Base-by-base conservation (phyloP, 2,113 vertebrate species). In the Athene cunicularia region DNA sequence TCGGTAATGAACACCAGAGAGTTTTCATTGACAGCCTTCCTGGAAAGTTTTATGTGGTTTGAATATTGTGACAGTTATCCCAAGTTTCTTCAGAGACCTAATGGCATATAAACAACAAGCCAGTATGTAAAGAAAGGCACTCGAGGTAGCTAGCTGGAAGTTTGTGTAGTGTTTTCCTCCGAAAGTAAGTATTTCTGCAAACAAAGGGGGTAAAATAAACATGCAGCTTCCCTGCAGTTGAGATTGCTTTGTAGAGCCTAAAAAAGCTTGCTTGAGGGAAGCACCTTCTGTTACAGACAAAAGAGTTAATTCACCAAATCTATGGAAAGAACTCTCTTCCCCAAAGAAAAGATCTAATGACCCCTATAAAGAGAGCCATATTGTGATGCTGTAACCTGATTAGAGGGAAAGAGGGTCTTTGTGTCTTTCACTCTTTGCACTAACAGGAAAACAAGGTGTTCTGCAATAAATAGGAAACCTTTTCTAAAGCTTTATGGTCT, bases 281-380 rank as follows among this genome's bases (percentile, higher is more conserved):
- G 76, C 53, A 93, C 79, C 94, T 94, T 93, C 87, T 96, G 88
- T 71, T 85, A 49, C 58, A 74, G 62, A 97, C 91, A 97, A 96
- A 97, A 81, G 91, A 95, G 73, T 83, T 94, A 95, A 95, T 95
- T 95, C 95, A 94, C 66, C 83, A 63, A 74, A 91, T 86, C 83
- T 49, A 23, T 81, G 81, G 93, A 71, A 92, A 94, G 88, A 81
- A 66, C 72, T 80, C 80, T 70, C 37, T 72, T 86, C 64, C 47
- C 68, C 63, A 93, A 95, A 94, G 87, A 95, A 95, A 95, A 94
- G 88, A 67, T 91, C 95, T 95, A 96, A 96, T 95, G 96, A 67
- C 94, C 92, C 88, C 94, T 86, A 89, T 97, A 97, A 96, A 96
- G 76, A 63, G 68, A 93, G 77, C 77, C 93, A 93, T 91, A 92